Conservation (phyloP, 1,140 invertebrate genomes). For the Chelonus insularis region DNA sequence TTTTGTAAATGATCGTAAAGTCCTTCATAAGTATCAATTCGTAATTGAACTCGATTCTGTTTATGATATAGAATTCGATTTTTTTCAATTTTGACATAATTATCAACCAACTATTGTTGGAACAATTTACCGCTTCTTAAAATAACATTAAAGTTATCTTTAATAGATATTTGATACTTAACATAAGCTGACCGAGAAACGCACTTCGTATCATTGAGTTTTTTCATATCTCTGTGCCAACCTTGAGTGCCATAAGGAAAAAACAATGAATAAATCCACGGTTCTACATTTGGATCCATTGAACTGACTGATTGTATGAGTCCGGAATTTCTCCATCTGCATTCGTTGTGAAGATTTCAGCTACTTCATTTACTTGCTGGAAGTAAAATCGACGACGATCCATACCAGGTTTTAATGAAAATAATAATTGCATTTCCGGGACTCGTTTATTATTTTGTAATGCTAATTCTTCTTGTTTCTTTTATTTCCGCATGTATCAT, state of each 20-base stretch:
- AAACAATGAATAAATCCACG: slow-evolving; percentile 9
- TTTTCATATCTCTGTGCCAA: slow-evolving; percentile 8
- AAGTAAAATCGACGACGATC: slow-evolving; percentile 13
- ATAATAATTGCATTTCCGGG: slow-evolving; percentile 12
- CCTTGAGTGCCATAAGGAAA: slow-evolving; percentile 13
- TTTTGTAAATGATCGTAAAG: neutral
- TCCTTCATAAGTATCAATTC: neutral
- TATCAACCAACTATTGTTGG: slow-evolving; percentile 16
- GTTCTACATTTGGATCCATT: neutral
- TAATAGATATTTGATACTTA: slow-evolving; percentile 12
- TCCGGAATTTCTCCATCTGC: slow-evolving; percentile 21
- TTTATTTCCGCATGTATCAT: slow-evolving; percentile 1
- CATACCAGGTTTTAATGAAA: slow-evolving; percentile 12
- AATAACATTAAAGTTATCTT: neutral
- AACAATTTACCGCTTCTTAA: neutral
- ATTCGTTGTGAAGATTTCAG: slow-evolving; percentile 7
- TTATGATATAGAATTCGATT: slow-evolving; percentile 4
- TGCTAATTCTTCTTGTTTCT: neutral
- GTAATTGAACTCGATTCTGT: slow-evolving; percentile 2
- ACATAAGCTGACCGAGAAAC: slow-evolving; percentile 9
- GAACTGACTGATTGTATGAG: slow-evolving; percentile 15
- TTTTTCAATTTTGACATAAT: slow-evolving; percentile 21
- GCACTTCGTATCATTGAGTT: neutral
- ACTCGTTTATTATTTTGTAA: neutral
- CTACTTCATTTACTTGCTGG: slow-evolving; percentile 11